phyloP scores from a whole-genome alignment of 2,113 vertebrate species.

The Scortum barcoo region DNA sequence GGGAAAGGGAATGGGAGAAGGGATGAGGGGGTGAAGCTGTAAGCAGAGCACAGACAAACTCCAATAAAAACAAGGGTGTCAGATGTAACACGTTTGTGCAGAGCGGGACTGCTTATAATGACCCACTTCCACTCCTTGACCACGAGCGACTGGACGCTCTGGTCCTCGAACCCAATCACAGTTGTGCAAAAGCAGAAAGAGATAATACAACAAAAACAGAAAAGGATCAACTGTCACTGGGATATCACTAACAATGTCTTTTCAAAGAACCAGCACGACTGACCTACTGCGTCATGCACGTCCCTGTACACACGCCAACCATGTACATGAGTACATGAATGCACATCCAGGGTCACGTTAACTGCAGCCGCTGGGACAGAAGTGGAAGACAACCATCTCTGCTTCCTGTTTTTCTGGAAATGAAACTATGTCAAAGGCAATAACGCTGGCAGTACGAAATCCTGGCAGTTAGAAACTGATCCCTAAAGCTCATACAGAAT shows the following conservation, averaged over 20 bases:
- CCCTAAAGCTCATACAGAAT: constrained; percentile 51
- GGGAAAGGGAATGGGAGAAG: constrained; percentile 57
- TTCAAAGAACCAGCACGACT: constrained; percentile 16
- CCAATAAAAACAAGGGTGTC: constrained; percentile 79
- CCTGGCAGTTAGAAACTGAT: constrained; percentile 52
- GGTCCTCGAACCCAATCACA: constrained; percentile 33
- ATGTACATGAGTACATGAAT: constrained; percentile 45
- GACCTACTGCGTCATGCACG: not conserved
- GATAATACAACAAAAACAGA: constrained; percentile 18
- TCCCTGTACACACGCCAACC: not conserved
- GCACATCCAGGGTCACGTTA: constrained; percentile 72
- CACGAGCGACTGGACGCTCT: constrained; percentile 43
- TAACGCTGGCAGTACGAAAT: constrained; percentile 56
- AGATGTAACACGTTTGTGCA: constrained; percentile 70
- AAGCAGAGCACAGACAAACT: constrained; percentile 49
- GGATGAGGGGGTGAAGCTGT: constrained; percentile 49
- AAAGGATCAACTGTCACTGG: constrained; percentile 10
- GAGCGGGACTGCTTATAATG: constrained; percentile 44
- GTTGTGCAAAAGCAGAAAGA: constrained; percentile 17
- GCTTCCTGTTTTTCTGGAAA: constrained; percentile 84
- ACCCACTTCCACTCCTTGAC: constrained; percentile 60
- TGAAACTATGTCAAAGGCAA: constrained; percentile 81
- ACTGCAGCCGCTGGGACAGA: constrained; percentile 72
- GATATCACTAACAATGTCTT: constrained; percentile 4
- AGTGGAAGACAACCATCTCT: constrained; percentile 76